Percentiles rank a stretch among this genome's conserved stretches.
Evolutionary conservation across 2,888 invertebrate species (phyloP).

Genomic region (Mythimna vitellina): DNA sequence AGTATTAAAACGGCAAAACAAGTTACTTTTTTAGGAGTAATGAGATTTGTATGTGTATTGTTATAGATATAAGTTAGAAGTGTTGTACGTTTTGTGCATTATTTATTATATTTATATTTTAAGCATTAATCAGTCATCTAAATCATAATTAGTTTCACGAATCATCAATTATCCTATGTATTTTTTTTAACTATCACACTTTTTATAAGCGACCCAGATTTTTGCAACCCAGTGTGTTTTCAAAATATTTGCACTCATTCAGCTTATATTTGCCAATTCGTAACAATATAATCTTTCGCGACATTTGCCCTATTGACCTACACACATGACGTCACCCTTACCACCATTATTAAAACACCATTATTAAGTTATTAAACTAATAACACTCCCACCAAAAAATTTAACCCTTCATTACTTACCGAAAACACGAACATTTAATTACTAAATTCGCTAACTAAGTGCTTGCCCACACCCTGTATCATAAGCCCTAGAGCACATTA

Average conservation of each 20-base stretch:
- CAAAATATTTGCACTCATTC: neutral
- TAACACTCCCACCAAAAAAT: slow-evolving; percentile 53
- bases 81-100: too few species aligned
- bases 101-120: too few species aligned
- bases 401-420: slow-evolving; percentile 81
- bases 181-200: too few species aligned
- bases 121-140: too few species aligned
- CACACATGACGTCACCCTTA: slow-evolving; percentile 32
- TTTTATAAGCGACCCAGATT: too few species aligned
- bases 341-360: slow-evolving; percentile 4
- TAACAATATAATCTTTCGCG: neutral
- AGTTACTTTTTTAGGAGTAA: too few species aligned
- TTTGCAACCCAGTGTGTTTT: too few species aligned
- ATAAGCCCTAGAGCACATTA: slow-evolving; percentile 84
- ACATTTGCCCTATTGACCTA: slow-evolving; percentile 22
- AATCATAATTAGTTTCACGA: too few species aligned
- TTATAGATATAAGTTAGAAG: too few species aligned
- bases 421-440: slow-evolving; percentile 77
- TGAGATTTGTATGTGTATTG: too few species aligned
- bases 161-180: too few species aligned
- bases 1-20: too few species aligned
- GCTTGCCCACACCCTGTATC: slow-evolving; percentile 80
- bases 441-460: slow-evolving; percentile 85
- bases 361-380: slow-evolving; percentile 47
- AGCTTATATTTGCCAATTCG: neutral